A percentile compares a stretch with the other conserved stretches of the same genome.
These are phyloP conservation scores for Cercocebus atys DNA, from an alignment of 2,113 vertebrate species.

Conservation along the genomic window DNA sequence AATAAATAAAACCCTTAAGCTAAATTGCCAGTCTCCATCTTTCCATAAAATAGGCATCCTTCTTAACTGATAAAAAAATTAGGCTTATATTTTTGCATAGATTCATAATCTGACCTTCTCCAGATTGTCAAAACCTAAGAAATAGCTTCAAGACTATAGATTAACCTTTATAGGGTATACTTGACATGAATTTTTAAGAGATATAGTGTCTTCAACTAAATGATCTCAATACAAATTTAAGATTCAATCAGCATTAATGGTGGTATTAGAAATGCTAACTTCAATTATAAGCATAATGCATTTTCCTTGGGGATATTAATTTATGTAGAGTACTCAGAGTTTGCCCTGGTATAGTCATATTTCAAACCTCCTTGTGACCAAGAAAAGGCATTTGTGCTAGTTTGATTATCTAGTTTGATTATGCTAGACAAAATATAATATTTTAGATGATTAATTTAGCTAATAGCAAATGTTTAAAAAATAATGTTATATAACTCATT, in stretches of 20 bases:
- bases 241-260: conserved; percentile 80
- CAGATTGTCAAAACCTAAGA: conserved; percentile 58
- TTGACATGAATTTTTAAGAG: conserved; percentile 77
- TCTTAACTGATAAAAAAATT: conserved; percentile 35
- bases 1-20: conserved; percentile 28
- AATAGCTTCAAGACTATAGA: conserved; percentile 74
- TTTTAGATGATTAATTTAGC: background rate
- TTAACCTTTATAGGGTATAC: conserved; percentile 70
- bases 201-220: conserved; percentile 72
- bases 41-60: background rate
- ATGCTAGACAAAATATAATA: too few species aligned
- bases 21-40: background rate
- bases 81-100: conserved; percentile 63
- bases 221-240: conserved; percentile 76
- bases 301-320: conserved; percentile 76
- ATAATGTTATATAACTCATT: conserved; percentile 23
- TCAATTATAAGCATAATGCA: conserved; percentile 74
- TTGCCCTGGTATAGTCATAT: conserved; percentile 62
- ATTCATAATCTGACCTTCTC: conserved; percentile 72
- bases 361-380: conserved; percentile 59
- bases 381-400: conserved; percentile 49
- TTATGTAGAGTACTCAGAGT: conserved; percentile 69
- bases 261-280: conserved; percentile 77
- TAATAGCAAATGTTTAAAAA: conserved; percentile 50
- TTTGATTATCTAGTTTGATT: background rate